Conservation (phyloP, 1,140 invertebrate genomes). For the Ylistrum balloti region DNA sequence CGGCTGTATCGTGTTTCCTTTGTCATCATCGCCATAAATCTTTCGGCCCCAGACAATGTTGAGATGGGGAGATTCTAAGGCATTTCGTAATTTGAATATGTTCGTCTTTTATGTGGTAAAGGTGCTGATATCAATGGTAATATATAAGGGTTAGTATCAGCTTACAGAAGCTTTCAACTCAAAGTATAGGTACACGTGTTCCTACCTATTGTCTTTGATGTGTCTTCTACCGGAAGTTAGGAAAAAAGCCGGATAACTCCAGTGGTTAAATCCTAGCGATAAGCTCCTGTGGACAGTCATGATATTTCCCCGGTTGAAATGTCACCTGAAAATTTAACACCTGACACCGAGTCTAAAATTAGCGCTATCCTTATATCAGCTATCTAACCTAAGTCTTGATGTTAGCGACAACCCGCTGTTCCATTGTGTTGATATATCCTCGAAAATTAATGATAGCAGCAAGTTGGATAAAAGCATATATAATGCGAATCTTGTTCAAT, state of each 20-base stretch:
- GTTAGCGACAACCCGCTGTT: background rate
- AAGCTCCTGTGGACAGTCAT: background rate
- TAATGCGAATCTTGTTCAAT: background rate
- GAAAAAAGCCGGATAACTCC: background rate
- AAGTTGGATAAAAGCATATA: background rate
- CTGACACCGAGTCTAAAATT: background rate
- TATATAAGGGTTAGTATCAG: background rate
- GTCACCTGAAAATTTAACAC: background rate
- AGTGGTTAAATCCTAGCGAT: background rate
- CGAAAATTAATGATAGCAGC: background rate
- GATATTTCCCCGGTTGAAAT: background rate
- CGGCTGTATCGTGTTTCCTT: background rate
- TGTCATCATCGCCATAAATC: background rate
- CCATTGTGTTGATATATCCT: background rate
- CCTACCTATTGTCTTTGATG: background rate
- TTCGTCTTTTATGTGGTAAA: constrained; percentile 19
- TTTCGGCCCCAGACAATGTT: background rate
- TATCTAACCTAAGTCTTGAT: background rate
- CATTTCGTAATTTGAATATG: constrained; percentile 4
- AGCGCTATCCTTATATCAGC: background rate
- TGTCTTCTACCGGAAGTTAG: background rate
- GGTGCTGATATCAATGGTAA: background rate
- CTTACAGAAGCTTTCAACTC: background rate
- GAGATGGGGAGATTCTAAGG: constrained; percentile 2
- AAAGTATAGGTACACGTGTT: background rate